phyloP scores from a whole-genome alignment of 2,888 invertebrate species.

The Aquatica leii region DNA sequence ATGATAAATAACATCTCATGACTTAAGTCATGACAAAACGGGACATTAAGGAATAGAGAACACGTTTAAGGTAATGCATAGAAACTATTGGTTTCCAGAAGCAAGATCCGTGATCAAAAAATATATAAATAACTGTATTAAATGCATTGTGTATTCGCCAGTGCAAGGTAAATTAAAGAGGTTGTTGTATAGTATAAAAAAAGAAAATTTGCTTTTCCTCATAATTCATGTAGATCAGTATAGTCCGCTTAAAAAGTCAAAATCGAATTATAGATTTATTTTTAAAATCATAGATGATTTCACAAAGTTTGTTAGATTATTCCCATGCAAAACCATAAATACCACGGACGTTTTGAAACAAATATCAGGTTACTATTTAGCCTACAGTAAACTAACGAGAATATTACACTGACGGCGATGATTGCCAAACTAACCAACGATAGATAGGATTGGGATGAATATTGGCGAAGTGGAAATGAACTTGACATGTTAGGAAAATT shows the following conservation, averaged over 20 bases:
- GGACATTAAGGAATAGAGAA: constrained; percentile 46
- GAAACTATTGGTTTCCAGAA: too few species aligned
- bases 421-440: too few species aligned
- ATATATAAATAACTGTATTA: background rate
- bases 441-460: too few species aligned
- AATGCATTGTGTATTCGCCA: background rate
- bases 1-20: constrained; percentile 44
- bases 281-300: background rate
- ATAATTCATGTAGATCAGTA: background rate
- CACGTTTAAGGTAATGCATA: background rate
- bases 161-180: background rate
- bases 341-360: background rate
- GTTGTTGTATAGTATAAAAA: background rate
- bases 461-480: too few species aligned
- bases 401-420: too few species aligned
- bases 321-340: background rate
- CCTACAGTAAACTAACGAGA: too few species aligned
- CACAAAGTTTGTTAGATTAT: background rate
- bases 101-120: too few species aligned
- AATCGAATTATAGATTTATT: background rate
- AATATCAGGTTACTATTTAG: background rate
- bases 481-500: too few species aligned
- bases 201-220: background rate
- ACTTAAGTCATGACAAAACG: constrained; percentile 44
- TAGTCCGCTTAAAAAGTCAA: background rate